phyloP scores from a whole-genome alignment of 2,888 invertebrate species.

The Helleia helle region DNA sequence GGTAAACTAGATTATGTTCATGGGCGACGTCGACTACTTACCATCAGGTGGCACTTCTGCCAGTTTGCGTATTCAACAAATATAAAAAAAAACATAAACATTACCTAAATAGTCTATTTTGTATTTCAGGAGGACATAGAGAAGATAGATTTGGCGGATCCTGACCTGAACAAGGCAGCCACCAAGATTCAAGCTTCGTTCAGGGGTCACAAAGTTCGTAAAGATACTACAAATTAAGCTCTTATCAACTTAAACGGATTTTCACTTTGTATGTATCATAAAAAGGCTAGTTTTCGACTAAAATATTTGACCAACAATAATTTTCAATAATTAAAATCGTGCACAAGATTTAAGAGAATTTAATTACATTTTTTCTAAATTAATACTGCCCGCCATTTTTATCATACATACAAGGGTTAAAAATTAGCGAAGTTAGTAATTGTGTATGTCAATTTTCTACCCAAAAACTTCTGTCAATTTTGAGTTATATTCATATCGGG shows the following conservation, averaged over 20 bases:
- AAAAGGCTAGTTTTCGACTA: constrained; percentile 12
- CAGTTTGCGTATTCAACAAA: too few species aligned
- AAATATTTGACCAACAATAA: background rate
- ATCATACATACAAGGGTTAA: constrained; percentile 30
- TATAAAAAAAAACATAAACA: too few species aligned
- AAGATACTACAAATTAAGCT: constrained; percentile 77
- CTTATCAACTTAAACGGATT: constrained; percentile 28
- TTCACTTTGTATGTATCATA: constrained; percentile 35
- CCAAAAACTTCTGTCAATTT: constrained; percentile 17
- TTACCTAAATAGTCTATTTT: too few species aligned
- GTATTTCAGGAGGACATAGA: constrained; percentile 79
- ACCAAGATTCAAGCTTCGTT: constrained; percentile 95
- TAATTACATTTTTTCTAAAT: background rate
- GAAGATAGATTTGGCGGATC: constrained; percentile 89
- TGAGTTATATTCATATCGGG: constrained; percentile 19
- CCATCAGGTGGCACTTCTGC: too few species aligned
- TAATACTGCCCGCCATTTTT: constrained; percentile 18
- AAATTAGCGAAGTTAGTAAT: constrained; percentile 27
- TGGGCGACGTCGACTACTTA: too few species aligned
- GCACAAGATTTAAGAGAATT: constrained; percentile 6
- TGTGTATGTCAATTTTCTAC: constrained; percentile 36
- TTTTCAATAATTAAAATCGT: constrained; percentile 5
- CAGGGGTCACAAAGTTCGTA: constrained; percentile 91
- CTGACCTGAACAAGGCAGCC: constrained; percentile 90
- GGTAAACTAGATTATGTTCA: too few species aligned